Percentiles rank a stretch among this genome's conserved stretches.
phyloP scores from a whole-genome alignment of 2,113 vertebrate genomes.

The Tinamus guttatus region DNA sequence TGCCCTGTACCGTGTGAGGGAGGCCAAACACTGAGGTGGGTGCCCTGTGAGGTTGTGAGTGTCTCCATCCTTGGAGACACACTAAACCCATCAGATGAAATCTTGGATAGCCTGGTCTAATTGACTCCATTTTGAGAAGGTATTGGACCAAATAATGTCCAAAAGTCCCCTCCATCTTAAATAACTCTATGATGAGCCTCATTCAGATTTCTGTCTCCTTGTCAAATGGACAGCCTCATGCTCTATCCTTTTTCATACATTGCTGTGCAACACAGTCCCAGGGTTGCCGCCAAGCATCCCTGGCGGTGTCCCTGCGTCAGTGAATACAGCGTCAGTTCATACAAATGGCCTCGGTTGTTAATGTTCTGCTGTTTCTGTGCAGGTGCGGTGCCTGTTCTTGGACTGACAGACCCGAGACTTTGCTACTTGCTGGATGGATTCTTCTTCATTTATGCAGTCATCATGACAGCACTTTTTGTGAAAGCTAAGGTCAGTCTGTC shows the following conservation, averaged over 20 bases:
- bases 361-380: background rate
- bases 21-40: background rate
- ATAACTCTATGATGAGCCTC: background rate
- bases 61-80: background rate
- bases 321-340: background rate
- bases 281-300: background rate
- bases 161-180: background rate
- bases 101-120: background rate
- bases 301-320: too few relatives aligned
- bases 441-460: constrained; percentile 86
- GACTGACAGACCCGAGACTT: constrained; percentile 83
- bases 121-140: background rate
- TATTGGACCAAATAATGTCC: background rate
- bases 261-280: background rate
- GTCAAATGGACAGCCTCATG: background rate
- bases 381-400: constrained; percentile 54
- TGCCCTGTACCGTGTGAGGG: rapidly evolving
- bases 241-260: background rate
- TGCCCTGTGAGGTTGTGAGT: background rate
- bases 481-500: constrained; percentile 83
- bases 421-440: constrained; percentile 91
- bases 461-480: constrained; percentile 88
- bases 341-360: background rate
- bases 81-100: background rate
- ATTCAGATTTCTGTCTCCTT: background rate